phyloP scores from a whole-genome alignment of 2,888 invertebrate species.

The Heterodera filipjevi region DNA sequence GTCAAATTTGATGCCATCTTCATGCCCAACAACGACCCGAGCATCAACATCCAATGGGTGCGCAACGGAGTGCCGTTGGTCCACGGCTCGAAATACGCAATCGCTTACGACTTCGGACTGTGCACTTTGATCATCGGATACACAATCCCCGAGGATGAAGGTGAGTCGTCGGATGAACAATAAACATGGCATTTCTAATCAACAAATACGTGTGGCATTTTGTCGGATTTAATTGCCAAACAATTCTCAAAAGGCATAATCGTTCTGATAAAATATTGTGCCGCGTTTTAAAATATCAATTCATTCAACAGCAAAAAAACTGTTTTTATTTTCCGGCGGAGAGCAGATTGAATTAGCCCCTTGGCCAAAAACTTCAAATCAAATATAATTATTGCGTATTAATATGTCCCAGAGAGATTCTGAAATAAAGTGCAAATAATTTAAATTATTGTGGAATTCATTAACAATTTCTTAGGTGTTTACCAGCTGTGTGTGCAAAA shows the following conservation, averaged over 20 bases:
- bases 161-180: not conserved
- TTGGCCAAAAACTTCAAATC: no score
- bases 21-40: conserved; percentile 88
- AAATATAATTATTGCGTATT: no score
- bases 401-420: no score
- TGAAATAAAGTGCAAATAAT: no score
- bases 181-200: not conserved
- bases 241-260: no score
- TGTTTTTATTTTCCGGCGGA: no score
- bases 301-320: no score
- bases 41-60: conserved; percentile 72
- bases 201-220: not conserved
- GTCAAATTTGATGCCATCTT: conserved; percentile 91
- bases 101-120: conserved; percentile 94
- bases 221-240: no score
- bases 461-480: conserved; percentile 78
- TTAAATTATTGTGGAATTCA: no score
- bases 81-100: conserved; percentile 69
- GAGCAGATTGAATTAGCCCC: no score
- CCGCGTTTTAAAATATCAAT: no score
- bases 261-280: no score
- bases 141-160: conserved; percentile 78
- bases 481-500: conserved; percentile 90
- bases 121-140: conserved; percentile 85
- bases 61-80: conserved; percentile 62